Base-by-base conservation (phyloP, 2,888 invertebrate genomes). In the Caenorhabditis imperialis region DNA sequence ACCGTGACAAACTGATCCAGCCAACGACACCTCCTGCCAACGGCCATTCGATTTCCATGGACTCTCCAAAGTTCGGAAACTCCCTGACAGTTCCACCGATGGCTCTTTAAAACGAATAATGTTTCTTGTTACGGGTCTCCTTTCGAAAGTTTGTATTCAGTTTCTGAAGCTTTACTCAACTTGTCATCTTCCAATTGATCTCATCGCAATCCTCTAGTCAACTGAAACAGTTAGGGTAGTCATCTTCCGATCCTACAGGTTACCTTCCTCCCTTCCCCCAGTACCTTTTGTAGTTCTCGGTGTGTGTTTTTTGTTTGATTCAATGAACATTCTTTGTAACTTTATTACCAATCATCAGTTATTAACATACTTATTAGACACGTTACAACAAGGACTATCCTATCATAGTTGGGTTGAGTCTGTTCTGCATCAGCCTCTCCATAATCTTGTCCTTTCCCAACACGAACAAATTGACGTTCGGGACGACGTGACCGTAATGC, bases 391-490 rank as follows among this genome's bases (percentile, higher is more conserved):
- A 27, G n/a, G n/a, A 27, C 27, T 60, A 84, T 38, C 84, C 84
- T 18, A 84, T 72, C 78, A 84, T 78, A 1, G 84, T 84, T n/a
- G 84, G 84, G 61, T 84, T 84, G 50, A 82, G 70, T 51, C 83
- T 53, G 65, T 84, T 84, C 47, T 81, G 79, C 38, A 62, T 73
- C 8, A 84, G 70, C 42, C 84, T 54, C 23, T 81, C 77, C 79
- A 84, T 81, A 25, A 84, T 83, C 73, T 84, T 84, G 58, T 84
- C 81, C 35, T 82, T 83, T 23, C 75, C 77, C 10, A 84, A 74
- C 12, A 82, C 67, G 55, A 83, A 84, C 45, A 83, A 50, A 48
- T 84, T 83, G 61, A 81, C 81, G 57, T 83, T 83, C 6, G 84
- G 84, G 1, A 83, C 78, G 14, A 81, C 81, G 33, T 83, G 83